Base-by-base conservation (phyloP, 2,888 invertebrate species). In the Hydroisotoma schaefferi region DNA sequence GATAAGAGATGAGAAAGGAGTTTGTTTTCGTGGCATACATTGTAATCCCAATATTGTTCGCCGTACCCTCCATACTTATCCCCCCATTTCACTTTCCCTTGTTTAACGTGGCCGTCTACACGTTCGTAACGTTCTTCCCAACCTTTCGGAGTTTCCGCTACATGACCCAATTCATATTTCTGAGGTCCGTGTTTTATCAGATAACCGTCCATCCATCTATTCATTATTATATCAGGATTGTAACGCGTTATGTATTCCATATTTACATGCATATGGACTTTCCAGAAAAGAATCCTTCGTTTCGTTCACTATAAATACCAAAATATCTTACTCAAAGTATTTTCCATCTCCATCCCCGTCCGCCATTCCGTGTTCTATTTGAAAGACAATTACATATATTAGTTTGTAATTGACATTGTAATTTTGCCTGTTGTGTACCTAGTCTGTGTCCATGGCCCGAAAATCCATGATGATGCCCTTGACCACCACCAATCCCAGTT, bases 51-150 rank as follows among this genome's bases (percentile, higher is more conserved):
- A 76, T 89, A 90, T 75, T 92, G 92, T 77, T 92, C 92, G 38
- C 91, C 91, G 71, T 91, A 90, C 38, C 87, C 88, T 73, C 89
- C 91, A 74, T 88, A 84, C 75, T 86, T 87, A 76, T 92, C 89
- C 44, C 88, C 88, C 92, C 92, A 93, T 75, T 88, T 84, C 47
- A 70, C 71, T 69, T 67, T 67, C 46, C 69, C 69, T 43, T 71
- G 68, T 40, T 67, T 67, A 2, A 62, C 61, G 22, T 52, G 55
- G 20, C 69, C 81, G 79, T 88, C 86, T 76, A 85, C 87, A 76
- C 85, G 82, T 79, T 91, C 90, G 74, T 87, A 89, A 63, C 90
- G 84, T 77, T 89, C 87, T 77, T 91, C 88, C 86, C 89, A 89
- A 33, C 85, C 84, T 74, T 84, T 79, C 1, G 90, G 89, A 75